Percentiles rank a stretch among this genome's conserved stretches.
These are phyloP conservation scores for Anguilla japonica DNA, from an alignment of 2,113 vertebrate genomes.

Conservation along the genomic window DNA sequence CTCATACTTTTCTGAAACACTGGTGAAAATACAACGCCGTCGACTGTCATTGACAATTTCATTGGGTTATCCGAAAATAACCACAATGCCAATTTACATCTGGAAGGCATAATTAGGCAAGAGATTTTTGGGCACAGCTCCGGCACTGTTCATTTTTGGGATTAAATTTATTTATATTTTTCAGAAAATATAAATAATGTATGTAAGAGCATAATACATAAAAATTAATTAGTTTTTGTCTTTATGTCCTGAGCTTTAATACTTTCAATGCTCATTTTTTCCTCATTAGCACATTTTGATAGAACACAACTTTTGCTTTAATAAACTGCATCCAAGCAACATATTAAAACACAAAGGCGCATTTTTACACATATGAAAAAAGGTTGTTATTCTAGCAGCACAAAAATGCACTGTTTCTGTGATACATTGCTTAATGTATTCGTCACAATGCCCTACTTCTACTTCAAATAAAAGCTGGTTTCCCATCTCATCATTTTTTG, in stretches of 20 bases:
- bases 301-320: neutral
- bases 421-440: constrained; percentile 38
- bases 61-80: neutral
- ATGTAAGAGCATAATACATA: too few relatives aligned
- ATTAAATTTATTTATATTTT: too few relatives aligned
- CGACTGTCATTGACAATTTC: neutral
- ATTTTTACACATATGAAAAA: constrained; percentile 2
- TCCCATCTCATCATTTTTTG: constrained; percentile 56
- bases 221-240: neutral
- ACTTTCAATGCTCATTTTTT: neutral
- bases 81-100: neutral
- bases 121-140: too few relatives aligned
- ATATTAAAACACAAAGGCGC: neutral
- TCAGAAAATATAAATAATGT: too few relatives aligned
- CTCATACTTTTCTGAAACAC: neutral
- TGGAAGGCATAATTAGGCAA: neutral
- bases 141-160: too few relatives aligned
- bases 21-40: neutral
- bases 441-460: constrained; percentile 37
- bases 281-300: neutral
- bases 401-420: constrained; percentile 37
- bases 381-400: neutral
- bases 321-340: neutral
- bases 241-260: neutral
- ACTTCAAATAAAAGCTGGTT: constrained; percentile 39